phyloP scores from a whole-genome alignment of 2,797 vertebrate species.

The Tokudaia muenninki region DNA sequence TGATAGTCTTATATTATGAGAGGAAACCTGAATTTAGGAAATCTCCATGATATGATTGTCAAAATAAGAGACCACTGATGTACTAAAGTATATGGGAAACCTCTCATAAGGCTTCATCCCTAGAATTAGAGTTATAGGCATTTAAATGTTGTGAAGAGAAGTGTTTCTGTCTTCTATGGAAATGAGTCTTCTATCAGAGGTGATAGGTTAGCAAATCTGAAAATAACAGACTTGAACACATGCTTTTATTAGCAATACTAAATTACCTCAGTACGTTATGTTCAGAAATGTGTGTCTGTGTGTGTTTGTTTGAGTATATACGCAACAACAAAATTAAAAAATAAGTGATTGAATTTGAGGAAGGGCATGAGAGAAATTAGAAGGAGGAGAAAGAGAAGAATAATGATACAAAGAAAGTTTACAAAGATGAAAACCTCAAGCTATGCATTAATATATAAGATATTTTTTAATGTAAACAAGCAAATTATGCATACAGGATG shows the following conservation, averaged over 20 bases:
- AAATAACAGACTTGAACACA: not conserved
- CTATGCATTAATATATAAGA: not conserved
- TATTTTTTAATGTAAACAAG: conserved; percentile 12
- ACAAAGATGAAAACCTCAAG: not conserved
- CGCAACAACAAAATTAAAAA: not conserved
- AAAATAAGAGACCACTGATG: not conserved
- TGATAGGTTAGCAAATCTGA: not conserved
- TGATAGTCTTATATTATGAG: no score
- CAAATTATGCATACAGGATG: not conserved
- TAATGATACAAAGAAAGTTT: not conserved
- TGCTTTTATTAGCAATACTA: not conserved
- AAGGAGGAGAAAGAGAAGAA: no score
- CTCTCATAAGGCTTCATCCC: not conserved
- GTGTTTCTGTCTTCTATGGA: not conserved
- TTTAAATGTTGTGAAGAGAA: not conserved
- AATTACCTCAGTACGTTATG: no score
- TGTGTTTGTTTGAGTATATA: no score
- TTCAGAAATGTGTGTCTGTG: not conserved
- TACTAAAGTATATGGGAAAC: not conserved
- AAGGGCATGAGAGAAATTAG: not conserved
- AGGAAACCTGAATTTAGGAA: not conserved
- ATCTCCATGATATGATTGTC: not conserved
- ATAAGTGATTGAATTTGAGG: not conserved
- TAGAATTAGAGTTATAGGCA: not conserved
- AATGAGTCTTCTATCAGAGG: no score